These are phyloP conservation scores for Oenanthe oenanthe DNA, from an alignment of 2,113 vertebrate species.

Conservation along the genomic window DNA sequence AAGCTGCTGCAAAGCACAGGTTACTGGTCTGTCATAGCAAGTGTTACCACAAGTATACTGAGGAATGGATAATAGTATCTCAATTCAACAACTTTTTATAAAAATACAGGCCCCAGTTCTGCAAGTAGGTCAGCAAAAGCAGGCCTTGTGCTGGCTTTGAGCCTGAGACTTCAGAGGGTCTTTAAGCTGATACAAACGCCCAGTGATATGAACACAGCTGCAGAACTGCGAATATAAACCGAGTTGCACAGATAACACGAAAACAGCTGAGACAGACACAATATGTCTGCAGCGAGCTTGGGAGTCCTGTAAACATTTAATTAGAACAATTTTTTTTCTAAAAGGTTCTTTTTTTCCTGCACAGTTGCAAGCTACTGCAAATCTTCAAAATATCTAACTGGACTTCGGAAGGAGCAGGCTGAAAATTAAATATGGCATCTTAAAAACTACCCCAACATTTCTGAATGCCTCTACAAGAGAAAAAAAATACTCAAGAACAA, in stretches of 20 bases:
- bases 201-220: neutral
- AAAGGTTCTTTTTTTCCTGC: neutral
- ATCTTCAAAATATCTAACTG: neutral
- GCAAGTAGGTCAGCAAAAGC: slow-evolving; percentile 40
- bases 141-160: neutral
- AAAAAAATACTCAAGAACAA: neutral
- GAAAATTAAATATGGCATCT: neutral
- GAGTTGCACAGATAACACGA: neutral
- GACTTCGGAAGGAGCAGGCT: neutral
- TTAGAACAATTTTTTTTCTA: neutral
- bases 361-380: neutral
- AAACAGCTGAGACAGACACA: neutral
- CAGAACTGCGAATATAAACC: neutral
- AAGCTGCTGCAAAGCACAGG: neutral
- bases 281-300: neutral
- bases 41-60: neutral
- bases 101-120: slow-evolving; percentile 17
- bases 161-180: neutral
- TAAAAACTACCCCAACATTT: neutral
- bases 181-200: neutral
- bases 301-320: neutral
- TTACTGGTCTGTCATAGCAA: neutral
- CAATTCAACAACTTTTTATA: neutral
- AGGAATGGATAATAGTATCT: neutral
- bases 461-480: neutral